Evolutionary conservation across 2,888 invertebrate genomes (phyloP), one percentile per base, ranked within the genome.

Genomic region (Callyntrura guangdongensis): DNA sequence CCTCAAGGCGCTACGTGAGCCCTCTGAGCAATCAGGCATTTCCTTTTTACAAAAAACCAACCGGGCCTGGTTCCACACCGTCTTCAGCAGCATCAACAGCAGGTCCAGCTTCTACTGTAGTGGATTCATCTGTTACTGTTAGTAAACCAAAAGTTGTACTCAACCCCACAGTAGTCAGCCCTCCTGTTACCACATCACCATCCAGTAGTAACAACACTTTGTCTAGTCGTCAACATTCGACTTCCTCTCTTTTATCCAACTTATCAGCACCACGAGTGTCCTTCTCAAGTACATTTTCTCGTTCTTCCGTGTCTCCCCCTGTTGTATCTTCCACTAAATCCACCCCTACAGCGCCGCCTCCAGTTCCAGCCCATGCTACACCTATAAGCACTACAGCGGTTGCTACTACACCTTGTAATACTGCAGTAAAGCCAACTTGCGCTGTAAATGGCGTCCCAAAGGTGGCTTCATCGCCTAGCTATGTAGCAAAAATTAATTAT

Each of bases 401-500:
- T 20, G 25, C 72, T 3, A 17, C 91, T 12, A 3, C 45, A n/a
- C n/a, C n/a, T n/a, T n/a, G n/a, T n/a, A n/a, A n/a, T n/a, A n/a
- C n/a, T n/a, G n/a, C n/a, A n/a, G n/a, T n/a, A 11, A 94, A 94
- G 59, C 94, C 94, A 0, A 93, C 91, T 0, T 94, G 94, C 87
- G 93, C 94, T 1, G 94, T 94, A 5, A 94, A 94, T 91, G 94
- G 94, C 8, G 92, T 93, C 9, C 94, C 94, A 11, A 93, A 94
- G 91, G 91, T 79, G 36, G 77, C 88, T 17, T 81, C 91, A 1
- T 92, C 92, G 0, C 92, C 93, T 1, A 93, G 93, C 77, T 94
- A 94, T 72, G 93, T 94, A 5, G 94, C 94, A 0, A 93, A 93
- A 92, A 94, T 94, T 12, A 94, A 94, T 72, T 94, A 94, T 81